Evolutionary conservation across 2,888 invertebrate genomes (phyloP), one percentile per base, ranked within the genome.

Genomic region (Odontomyia ornata): DNA sequence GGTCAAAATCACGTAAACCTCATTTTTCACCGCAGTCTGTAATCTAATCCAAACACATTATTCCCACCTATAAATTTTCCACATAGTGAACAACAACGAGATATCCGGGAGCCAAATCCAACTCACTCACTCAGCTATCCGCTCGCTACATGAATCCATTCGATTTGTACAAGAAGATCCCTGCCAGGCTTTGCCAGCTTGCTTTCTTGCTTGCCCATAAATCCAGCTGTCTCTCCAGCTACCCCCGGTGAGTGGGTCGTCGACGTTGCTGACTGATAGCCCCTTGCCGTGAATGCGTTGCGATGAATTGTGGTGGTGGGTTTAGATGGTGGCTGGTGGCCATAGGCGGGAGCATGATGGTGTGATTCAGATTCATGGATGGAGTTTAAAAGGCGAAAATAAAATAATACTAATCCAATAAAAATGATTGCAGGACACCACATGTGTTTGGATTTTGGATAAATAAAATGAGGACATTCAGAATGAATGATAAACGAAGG

Each of bases 41-140:
- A 69, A 69, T 69, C 69, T 69, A 69, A 69, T 69, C 69, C 69
- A 69, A 69, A 69, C 69, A 69, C 69, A 69, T 69, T 69, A 69
- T 69, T 69, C 47, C 46, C 69, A 47, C 69, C 69, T 69, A 69
- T 69, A 69, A 69, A 69, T 69, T 69, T 69, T 69, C 47, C 69
- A 69, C 47, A 69, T 47, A 47, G 30, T 69, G 69, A 46, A 43
- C 64, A 64, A 30, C 64, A 46, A 25, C 69, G 25, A 69, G 52
- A 52, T 52, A 52, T 52, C 52, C 52, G 52, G 52, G 65, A 65
- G 65, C 25, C 1, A 43, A 27, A 28, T 27, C 43, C 67, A 43
- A 23, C 64, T 64, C 64, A 11, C 15, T 28, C 64, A 15, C 64
- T 64, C 64, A 11, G 1, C 15, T 28, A 15, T 60, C 18, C 30